Conservation (phyloP, 2,797 vertebrate species). For the Champsocephalus gunnari region DNA sequence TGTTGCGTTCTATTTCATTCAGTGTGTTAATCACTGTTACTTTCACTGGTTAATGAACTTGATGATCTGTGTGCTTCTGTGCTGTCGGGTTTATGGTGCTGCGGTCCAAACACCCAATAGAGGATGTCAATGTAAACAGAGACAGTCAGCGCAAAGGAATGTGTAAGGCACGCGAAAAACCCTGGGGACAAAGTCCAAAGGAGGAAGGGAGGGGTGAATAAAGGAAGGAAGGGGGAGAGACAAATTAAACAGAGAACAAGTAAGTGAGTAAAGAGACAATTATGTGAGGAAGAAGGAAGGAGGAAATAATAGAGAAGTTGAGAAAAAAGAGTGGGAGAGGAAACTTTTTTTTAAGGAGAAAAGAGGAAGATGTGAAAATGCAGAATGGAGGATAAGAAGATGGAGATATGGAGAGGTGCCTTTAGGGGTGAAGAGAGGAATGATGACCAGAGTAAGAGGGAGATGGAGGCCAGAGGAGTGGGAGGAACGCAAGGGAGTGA, state of each 20-base stretch:
- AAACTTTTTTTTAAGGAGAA: slow-evolving; percentile 29
- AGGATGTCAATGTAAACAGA: slow-evolving; percentile 83
- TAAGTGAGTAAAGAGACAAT: slow-evolving; percentile 49
- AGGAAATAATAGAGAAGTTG: slow-evolving; percentile 48
- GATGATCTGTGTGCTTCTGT: slow-evolving; percentile 43
- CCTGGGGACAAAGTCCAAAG: slow-evolving; percentile 71
- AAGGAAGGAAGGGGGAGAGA: slow-evolving; percentile 36
- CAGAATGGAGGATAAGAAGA: slow-evolving; percentile 21
- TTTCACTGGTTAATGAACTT: slow-evolving; percentile 46
- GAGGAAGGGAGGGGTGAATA: slow-evolving; percentile 50
- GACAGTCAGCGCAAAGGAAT: slow-evolving; percentile 83
- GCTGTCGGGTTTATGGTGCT: slow-evolving; percentile 45
- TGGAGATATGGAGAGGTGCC: slow-evolving; percentile 10
- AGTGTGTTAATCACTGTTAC: slow-evolving; percentile 10
- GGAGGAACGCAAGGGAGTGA: slow-evolving; percentile 55
- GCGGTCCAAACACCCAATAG: slow-evolving; percentile 54
- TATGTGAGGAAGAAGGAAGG: slow-evolving; percentile 27
- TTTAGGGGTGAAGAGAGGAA: slow-evolving; percentile 17
- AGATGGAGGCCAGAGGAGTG: slow-evolving; percentile 45
- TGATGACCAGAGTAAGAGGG: slow-evolving; percentile 25
- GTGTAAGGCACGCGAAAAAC: slow-evolving; percentile 74
- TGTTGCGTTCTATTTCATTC: slow-evolving; percentile 22
- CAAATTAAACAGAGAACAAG: slow-evolving; percentile 44
- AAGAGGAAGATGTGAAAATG: slow-evolving; percentile 27
- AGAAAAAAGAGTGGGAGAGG: slow-evolving; percentile 46